Evolutionary conservation across 2,797 vertebrate genomes (phyloP), one percentile per base, ranked within the genome.

Genomic region (Enteromius argenteus): DNA sequence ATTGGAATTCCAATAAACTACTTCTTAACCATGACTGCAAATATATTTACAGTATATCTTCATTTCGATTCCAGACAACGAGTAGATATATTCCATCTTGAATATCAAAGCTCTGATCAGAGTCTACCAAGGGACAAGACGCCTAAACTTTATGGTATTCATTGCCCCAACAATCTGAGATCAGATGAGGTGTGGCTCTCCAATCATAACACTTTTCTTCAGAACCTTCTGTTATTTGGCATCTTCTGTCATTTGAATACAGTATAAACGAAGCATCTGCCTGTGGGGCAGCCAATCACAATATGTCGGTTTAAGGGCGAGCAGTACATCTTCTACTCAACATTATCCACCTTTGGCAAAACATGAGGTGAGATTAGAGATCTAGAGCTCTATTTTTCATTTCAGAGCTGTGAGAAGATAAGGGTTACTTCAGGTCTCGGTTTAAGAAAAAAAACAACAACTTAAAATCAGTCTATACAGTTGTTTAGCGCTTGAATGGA

Each of bases 311-410:
- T 85, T 23, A 15, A 32, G 74, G 35, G 10, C 27, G 44, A 81
- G 39, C 35, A 49, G 32, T 53, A 30, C 35, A 1, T 77, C 72
- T 72, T 79, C 56, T 64, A 8, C 21, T 69, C n/a, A 44, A 75
- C 42, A 77, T 81, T 67, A 84, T 84, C 79, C 37, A 77, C 23
- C 49, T 81, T 42, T 83, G 76, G 71, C 68, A 67, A 66, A 77
- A 69, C 53, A 82, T 30, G 35, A 21, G 74, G 58, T 56, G 44
- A 86, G 76, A 51, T 62, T 69, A 71, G 17, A 76, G 72, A 73
- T 56, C 39, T 42, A 42, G 39, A 86, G 66, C 37, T 56, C 7
- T 14, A 79, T 77, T 84, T 78, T 86, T 88, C 68, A 73, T 73
- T 79, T 74, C 74, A 69, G 64, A 27, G 46, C 49, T 27, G 51